These are phyloP conservation scores for Acleris sparsana DNA, from an alignment of 2,888 invertebrate species.

Conservation along the genomic window DNA sequence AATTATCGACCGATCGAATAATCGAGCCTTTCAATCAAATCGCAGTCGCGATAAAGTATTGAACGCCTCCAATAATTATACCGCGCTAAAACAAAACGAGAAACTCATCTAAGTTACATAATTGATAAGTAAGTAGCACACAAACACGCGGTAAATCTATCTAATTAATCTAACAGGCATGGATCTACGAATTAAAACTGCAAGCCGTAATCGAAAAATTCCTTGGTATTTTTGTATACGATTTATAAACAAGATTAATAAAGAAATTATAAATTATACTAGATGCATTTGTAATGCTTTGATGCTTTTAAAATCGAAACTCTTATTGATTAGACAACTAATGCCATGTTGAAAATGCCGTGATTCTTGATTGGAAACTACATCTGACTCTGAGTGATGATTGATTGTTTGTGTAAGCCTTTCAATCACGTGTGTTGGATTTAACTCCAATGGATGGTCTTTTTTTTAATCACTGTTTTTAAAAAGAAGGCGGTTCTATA, in stretches of 20 bases:
- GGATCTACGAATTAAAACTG: slow-evolving; percentile 26
- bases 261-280: slow-evolving; percentile 18
- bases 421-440: slow-evolving; percentile 4
- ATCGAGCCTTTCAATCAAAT: slow-evolving; percentile 54
- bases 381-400: background rate
- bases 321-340: background rate
- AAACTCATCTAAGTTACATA: slow-evolving; percentile 31
- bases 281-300: slow-evolving; percentile 6
- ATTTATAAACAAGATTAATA: slow-evolving; percentile 1
- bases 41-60: slow-evolving; percentile 39
- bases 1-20: slow-evolving; percentile 42
- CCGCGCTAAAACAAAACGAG: slow-evolving; percentile 24
- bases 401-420: slow-evolving; percentile 4
- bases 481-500: no score
- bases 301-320: slow-evolving; percentile 1
- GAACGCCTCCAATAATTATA: slow-evolving; percentile 33
- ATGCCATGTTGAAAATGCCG: background rate
- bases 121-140: slow-evolving; percentile 34
- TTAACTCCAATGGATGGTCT: background rate
- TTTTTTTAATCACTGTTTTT: no score
- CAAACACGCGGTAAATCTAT: slow-evolving; percentile 22
- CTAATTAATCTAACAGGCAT: slow-evolving; percentile 34
- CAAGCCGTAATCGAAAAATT: slow-evolving; percentile 19
- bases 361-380: slow-evolving; percentile 11
- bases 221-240: slow-evolving; percentile 11